These are phyloP conservation scores for Polypterus bichir DNA, from an alignment of 2,113 vertebrate genomes.

Conservation along the genomic window DNA sequence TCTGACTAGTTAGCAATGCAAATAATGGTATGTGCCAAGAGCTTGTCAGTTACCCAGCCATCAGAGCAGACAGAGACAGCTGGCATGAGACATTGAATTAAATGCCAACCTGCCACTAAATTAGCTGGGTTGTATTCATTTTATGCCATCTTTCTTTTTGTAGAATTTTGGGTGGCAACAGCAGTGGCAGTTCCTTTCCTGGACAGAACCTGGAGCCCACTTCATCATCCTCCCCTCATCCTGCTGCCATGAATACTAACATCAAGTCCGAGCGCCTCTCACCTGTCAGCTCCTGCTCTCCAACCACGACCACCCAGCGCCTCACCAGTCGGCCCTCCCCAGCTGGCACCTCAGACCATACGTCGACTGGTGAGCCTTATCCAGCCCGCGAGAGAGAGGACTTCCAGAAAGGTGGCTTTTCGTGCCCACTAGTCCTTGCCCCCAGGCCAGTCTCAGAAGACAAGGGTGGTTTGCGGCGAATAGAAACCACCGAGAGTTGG, in stretches of 20 bases:
- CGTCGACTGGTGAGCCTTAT: constrained; percentile 23
- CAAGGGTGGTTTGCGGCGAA: constrained; percentile 38
- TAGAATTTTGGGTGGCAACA: constrained; percentile 41
- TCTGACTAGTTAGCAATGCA: no score
- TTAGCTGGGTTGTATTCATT: not conserved
- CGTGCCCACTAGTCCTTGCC: constrained; percentile 29
- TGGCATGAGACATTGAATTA: not conserved
- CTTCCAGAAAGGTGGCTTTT: constrained; percentile 48
- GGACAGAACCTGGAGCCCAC: constrained; percentile 36
- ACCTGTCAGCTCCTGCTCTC: constrained; percentile 52
- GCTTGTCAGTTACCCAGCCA: not conserved
- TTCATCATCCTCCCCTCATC: constrained; percentile 29
- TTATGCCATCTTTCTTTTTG: constrained; percentile 14
- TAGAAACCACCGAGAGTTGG: constrained; percentile 56
- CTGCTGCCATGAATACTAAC: constrained; percentile 48
- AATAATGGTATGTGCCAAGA: no score
- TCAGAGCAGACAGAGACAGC: not conserved
- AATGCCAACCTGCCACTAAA: rapidly evolving
- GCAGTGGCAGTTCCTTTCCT: constrained; percentile 40
- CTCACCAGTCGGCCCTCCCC: constrained; percentile 35
- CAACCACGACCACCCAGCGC: constrained; percentile 39
- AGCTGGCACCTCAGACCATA: constrained; percentile 30
- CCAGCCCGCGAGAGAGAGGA: constrained; percentile 40
- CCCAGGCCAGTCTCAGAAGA: constrained; percentile 34
- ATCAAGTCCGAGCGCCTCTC: constrained; percentile 81